Evolutionary conservation across 2,888 invertebrate species (phyloP), one percentile per base, ranked within the genome.

Genomic region (Pardosa pseudoannulata): DNA sequence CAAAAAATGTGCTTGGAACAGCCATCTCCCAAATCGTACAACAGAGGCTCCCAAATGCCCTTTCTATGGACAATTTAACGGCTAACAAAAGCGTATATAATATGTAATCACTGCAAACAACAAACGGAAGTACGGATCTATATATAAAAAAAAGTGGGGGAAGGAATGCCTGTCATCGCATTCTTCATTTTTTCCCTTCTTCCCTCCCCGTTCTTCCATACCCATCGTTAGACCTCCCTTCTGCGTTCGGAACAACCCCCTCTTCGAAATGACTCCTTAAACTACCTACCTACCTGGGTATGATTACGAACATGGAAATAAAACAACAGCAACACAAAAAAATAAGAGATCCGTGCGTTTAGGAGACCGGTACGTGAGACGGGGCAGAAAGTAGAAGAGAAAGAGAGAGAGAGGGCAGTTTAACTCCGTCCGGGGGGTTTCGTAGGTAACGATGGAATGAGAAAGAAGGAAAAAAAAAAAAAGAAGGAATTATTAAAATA

Each of bases 241-340:
- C 23, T 23, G 3, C 19, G 23, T 19, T 56, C 23, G 23, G 56
- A 56, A 23, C 56, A 23, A 23, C 56, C 56, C 46, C 46, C 56
- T 56, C 23, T 56, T 56, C 16, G 56, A 56, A 56, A 56, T 56
- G n/a, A 56, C 56, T 56, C 23, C 56, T 11, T 56, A 56, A 56
- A 56, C 56, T 56, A 56, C 56, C 56, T 56, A 56, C 56, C 56
- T 56, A 56, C 56, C 56, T 56, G 56, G 1, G 56, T 56, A 56
- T 56, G 56, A 56, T 56, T 56, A 56, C 56, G 11, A 56, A 23
- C 56, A 56, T 56, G 56, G 23, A 56, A 56, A 56, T 56, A 56
- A 56, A 56, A 56, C n/a, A n/a, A n/a, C n/a, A 56, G 16, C 3
- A 16, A 56, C 5, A 46, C 3, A 46, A 16, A 46, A 46, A 16